Evolutionary conservation across 2,113 vertebrate species (phyloP), one percentile per base, ranked within the genome.

Genomic region (Leiothrix lutea): DNA sequence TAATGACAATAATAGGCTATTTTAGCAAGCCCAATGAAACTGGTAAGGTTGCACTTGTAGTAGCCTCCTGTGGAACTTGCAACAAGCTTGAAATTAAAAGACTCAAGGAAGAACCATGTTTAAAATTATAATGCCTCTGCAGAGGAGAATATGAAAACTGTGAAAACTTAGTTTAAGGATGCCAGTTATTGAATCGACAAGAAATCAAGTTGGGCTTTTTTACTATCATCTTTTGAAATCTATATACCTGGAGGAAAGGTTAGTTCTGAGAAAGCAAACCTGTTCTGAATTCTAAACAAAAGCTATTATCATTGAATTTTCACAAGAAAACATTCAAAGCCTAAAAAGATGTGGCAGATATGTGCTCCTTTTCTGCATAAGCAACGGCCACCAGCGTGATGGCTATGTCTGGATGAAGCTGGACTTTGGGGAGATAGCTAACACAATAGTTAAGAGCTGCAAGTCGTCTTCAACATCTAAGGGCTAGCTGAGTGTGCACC

Each of bases 371-470:
- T 61, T 35, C 25, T 69, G 29, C 29, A 19, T 54, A 54, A 82
- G 78, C 45, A 82, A 67, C 2, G 53, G 38, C 11, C 61, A 35
- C 24, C 6, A 18, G 24, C 2, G 1, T 6, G 38, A 67, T 47
- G 29, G 38, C 69, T 53, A 8, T 35, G 12, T 53, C n/a, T 53
- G 38, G 24, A 60, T 35, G 29, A 69, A 53, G 17, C 3, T 44
- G 36, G 44, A 50, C 35, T 28, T 65, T 36, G 9, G 14, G 48
- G 44, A 72, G 22, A 50, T 9, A 44, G 18, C 23, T 16, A 65
- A 73, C 35, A 65, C 14, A 36, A 50, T 0, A 50, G 33, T 12
- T 36, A 36, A 26, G 44, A 71, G 36, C 22, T 2, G 0, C 4
- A 33, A 73, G 7, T 33, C 18, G 72, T 57, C 35, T 18, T 48